Base-by-base conservation (phyloP, 2,797 vertebrate genomes). In the Limosa lapponica region DNA sequence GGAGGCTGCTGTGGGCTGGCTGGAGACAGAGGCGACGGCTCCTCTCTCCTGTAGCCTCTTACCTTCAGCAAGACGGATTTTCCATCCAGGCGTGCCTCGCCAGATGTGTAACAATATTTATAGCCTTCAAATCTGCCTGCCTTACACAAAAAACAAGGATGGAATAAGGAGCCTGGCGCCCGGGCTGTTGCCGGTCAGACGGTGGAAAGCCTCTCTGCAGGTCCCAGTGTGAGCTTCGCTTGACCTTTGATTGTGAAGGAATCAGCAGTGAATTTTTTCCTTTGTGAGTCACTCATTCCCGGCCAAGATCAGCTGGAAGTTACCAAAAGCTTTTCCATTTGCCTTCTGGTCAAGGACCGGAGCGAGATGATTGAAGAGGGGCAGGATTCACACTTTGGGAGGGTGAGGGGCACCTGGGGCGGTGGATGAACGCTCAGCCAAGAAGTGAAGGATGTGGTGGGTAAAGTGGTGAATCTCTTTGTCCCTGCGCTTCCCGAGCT, bases 241-340 rank as follows among this genome's bases (percentile, higher is more conserved):
- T 89, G 87, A 88, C 91, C 87, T 96, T 97, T 95, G 89, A 49
- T 87, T 74, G 77, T 0, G 1, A 72, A 83, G 94, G 72, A 70
- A 15, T 65, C 32, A 0, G 51, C 73, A 32, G 80, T 36, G 77
- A 83, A 81, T 87, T 87, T 89, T 97, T 96, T 96, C 95, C 95
- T 95, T 77, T 62, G 43, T 75, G 77, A 93, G 62, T 97, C 94
- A 95, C 70, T 93, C 62, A 3, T 89, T 95, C 88, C 73, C 54
- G 1, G 83, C 92, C 82, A 93, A 72, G 69, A 96, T 94, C 80
- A 84, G 83, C 93, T 96, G 93, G 83, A 95, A 94, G 82, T 82
- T 78, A 84, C 96, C 80, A 78, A 62, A 87, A 91, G 58, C 80
- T 95, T 93, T 96, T 94, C 91, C 54, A 6, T 86, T 95, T 48